These are phyloP conservation scores for Spodoptera litura DNA, from an alignment of 1,140 invertebrate genomes.

Conservation along the genomic window DNA sequence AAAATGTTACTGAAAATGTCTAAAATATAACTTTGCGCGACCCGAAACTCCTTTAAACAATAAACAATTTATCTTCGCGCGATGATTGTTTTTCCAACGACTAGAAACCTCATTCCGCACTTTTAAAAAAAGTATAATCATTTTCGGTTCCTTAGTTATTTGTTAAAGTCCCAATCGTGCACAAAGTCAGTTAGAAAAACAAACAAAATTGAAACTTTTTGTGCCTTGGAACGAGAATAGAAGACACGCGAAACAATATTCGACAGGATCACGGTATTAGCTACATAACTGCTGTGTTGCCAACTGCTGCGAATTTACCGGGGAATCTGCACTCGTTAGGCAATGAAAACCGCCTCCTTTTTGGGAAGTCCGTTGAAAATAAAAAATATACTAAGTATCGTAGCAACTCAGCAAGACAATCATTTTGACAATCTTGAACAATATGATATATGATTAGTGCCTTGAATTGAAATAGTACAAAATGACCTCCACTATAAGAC, in stretches of 20 bases:
- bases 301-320: background rate
- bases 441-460: too few species aligned
- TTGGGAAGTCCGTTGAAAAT: background rate
- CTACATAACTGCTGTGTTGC: constrained; percentile 23
- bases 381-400: background rate
- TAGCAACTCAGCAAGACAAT: background rate
- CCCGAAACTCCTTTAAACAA: too few species aligned
- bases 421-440: background rate
- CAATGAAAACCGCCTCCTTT: background rate
- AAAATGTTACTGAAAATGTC: too few species aligned
- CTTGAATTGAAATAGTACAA: too few species aligned
- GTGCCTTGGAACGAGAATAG: constrained; percentile 32
- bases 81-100: background rate
- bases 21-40: too few species aligned
- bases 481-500: too few species aligned
- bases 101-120: background rate
- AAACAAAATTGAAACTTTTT: constrained; percentile 35
- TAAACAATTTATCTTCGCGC: too few species aligned
- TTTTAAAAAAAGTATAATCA: background rate
- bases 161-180: constrained; percentile 19
- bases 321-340: background rate
- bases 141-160: background rate
- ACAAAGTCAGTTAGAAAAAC: constrained; percentile 34
- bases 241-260: constrained; percentile 31
- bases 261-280: constrained; percentile 27